Base-by-base conservation (phyloP, 2,797 vertebrate species). In the Hirundo rustica region DNA sequence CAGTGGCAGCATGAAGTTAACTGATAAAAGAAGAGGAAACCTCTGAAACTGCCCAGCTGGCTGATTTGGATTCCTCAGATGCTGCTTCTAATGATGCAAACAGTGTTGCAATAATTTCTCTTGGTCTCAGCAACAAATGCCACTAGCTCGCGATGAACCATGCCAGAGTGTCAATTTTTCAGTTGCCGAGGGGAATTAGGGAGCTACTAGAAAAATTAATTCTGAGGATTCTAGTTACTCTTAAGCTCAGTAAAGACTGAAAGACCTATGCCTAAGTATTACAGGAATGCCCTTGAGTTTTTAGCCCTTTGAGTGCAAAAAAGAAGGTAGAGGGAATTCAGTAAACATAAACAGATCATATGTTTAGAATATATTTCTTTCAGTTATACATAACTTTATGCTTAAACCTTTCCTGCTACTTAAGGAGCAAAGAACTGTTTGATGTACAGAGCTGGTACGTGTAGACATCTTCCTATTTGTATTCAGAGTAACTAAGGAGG, bases 21-120 rank as follows among this genome's bases (percentile, higher is more conserved):
- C 50, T 34, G 94, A 93, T 94, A 96, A 96, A 19, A 53, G 70
- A 72, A 80, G 73, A 38, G 60, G 60, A 73, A 64, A 64, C 32
- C 66, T 64, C 38, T 75, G 72, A 85, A 87, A 62, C 7, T 75
- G 78, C 62, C 61, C 85, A 95, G 25, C 42, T 74, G 61, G 38
- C 66, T 88, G 75, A 72, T 21, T 55, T 34, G 50, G 74, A 58
- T 88, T 89, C 67, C 36, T 91, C 64, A 76, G 82, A 81, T 4
- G 8, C 55, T 45, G 45, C 61, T 85, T 80, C 51, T 67, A 84
- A 60, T 60, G 79, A 38, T n/a, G 53, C 40, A 78, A 80, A 91
- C 16, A 55, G 32, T 11, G 13, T 17, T 73, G 47, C 81, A 81
- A 48, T 48, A 42, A 45, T 82, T 92, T 85, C 53, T 86, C 76